Evolutionary conservation across 2,888 invertebrate species (phyloP).

Genomic region (Spilosoma lubricipeda): DNA sequence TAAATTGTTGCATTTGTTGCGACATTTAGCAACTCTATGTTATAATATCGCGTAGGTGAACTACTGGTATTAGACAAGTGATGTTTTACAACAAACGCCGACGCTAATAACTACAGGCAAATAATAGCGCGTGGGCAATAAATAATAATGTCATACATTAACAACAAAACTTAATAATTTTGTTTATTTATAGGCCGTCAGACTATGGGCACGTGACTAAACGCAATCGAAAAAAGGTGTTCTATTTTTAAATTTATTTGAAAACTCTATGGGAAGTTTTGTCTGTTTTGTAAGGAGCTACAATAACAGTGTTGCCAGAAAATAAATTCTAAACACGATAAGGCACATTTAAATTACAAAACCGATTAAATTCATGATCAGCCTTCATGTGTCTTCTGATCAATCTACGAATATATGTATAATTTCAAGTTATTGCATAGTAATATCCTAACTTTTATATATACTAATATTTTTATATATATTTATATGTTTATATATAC

Average conservation of each 20-base stretch:
- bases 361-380: conserved; percentile 23
- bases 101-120: not conserved
- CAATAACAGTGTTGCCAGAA: conserved; percentile 7
- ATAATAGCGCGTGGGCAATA: conserved; percentile 5
- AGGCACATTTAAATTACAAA: conserved; percentile 3
- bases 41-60: conserved; percentile 32
- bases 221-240: not conserved
- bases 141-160: conserved; percentile 10
- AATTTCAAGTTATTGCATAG: conserved; percentile 42
- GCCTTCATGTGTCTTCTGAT: conserved; percentile 40
- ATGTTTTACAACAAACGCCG: conserved; percentile 21
- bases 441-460: conserved; percentile 31
- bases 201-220: not conserved
- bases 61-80: conserved; percentile 22
- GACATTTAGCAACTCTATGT: conserved; percentile 28
- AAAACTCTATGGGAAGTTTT: not conserved
- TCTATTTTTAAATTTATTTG: conserved; percentile 4
- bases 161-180: conserved; percentile 14
- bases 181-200: conserved; percentile 17
- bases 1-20: conserved; percentile 5
- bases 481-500: no score
- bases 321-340: not conserved
- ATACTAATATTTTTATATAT: conserved; percentile 26
- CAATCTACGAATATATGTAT: conserved; percentile 34
- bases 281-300: no score